phyloP scores from a whole-genome alignment of 2,888 invertebrate genomes.

The Nomada flava region DNA sequence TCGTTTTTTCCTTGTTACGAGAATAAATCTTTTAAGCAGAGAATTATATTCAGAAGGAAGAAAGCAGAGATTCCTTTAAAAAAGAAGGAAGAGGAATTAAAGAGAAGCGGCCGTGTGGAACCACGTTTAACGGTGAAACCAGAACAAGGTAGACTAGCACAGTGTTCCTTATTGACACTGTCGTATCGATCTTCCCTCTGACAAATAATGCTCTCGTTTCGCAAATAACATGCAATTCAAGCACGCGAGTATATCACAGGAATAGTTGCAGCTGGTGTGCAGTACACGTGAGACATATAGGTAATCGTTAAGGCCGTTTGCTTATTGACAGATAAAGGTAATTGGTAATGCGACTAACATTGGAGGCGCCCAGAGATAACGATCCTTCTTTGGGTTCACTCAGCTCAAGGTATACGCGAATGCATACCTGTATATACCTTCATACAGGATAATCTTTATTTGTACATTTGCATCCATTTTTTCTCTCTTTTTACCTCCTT shows the following conservation, averaged over 20 bases:
- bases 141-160: conserved; percentile 41
- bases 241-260: conserved; percentile 48
- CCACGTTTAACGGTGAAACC: conserved; percentile 18
- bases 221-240: conserved; percentile 53
- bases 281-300: conserved; percentile 37
- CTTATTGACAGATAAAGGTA: conserved; percentile 64
- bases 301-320: conserved; percentile 52
- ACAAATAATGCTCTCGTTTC: conserved; percentile 63
- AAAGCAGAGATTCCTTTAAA: neutral
- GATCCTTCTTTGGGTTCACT: conserved; percentile 31
- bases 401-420: conserved; percentile 2
- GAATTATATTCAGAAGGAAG: neutral
- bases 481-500: neutral
- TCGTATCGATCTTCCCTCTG: conserved; percentile 61
- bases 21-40: neutral
- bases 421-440: neutral
- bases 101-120: neutral
- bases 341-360: conserved; percentile 58
- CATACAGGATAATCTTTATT: conserved; percentile 5
- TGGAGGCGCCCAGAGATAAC: conserved; percentile 50
- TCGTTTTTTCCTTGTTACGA: neutral
- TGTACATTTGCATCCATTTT: neutral
- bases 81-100: neutral
- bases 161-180: conserved; percentile 59
- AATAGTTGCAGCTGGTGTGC: conserved; percentile 45